Evolutionary conservation across 2,888 invertebrate genomes (phyloP).

Genomic region (Seira musarum): DNA sequence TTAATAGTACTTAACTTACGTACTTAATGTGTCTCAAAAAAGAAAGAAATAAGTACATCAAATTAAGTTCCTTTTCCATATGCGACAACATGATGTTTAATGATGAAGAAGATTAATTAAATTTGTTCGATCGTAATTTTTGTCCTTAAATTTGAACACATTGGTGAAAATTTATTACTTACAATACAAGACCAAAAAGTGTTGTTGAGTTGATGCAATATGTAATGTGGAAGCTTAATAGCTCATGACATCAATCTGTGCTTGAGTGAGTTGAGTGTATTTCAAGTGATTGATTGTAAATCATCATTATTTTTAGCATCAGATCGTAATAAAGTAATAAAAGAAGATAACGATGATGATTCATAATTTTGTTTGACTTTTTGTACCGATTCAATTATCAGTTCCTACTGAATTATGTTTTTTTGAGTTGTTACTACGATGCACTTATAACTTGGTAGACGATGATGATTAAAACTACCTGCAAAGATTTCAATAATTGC

Average conservation of each 20-base stretch:
- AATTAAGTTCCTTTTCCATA: too few relatives aligned
- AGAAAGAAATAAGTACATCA: too few relatives aligned
- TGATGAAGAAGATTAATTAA: too few relatives aligned
- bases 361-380: not conserved
- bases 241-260: not conserved
- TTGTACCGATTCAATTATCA: not conserved
- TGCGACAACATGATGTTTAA: too few relatives aligned
- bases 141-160: too few relatives aligned
- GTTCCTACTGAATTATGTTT: not conserved
- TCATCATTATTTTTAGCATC: conserved; percentile 1
- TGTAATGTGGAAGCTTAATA: not conserved
- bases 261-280: not conserved
- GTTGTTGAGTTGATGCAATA: too few relatives aligned
- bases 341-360: not conserved
- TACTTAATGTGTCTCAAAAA: too few relatives aligned
- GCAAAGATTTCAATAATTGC: not conserved
- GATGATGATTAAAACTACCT: too few relatives aligned
- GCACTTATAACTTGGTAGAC: not conserved
- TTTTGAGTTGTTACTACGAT: not conserved
- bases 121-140: too few relatives aligned
- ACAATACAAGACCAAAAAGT: too few relatives aligned
- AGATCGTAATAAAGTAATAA: conserved; percentile 7
- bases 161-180: too few relatives aligned
- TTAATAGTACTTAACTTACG: too few relatives aligned
- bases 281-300: not conserved